These are phyloP conservation scores for Ecdyonurus torrentis DNA, from an alignment of 2,888 invertebrate genomes.

Conservation along the genomic window DNA sequence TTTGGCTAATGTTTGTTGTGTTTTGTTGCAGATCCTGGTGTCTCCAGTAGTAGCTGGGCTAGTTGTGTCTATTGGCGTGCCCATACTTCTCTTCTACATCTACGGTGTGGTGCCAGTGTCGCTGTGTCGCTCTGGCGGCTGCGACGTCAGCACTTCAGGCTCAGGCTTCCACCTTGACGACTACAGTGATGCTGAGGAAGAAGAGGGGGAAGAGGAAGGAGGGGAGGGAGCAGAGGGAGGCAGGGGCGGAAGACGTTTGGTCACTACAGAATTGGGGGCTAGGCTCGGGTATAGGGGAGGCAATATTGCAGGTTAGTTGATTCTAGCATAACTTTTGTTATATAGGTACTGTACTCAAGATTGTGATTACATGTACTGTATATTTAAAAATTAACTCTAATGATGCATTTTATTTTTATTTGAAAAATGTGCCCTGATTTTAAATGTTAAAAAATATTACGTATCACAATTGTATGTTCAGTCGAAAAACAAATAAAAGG, in stretches of 20 bases:
- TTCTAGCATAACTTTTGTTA: too few relatives aligned
- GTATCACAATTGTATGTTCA: too few relatives aligned
- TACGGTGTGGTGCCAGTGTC: conserved; percentile 84
- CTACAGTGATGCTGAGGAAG: conserved; percentile 26
- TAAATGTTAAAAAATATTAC: too few relatives aligned
- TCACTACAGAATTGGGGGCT: neutral
- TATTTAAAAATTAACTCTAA: too few relatives aligned
- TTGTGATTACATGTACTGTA: too few relatives aligned
- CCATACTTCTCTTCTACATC: conserved; percentile 72
- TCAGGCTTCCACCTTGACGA: conserved; percentile 39
- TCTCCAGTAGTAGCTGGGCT: conserved; percentile 37
- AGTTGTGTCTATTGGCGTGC: conserved; percentile 62
- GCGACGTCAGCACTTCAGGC: conserved; percentile 48
- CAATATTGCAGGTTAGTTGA: neutral
- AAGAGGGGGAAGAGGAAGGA: conserved; percentile 2
- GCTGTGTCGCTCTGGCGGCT: conserved; percentile 72
- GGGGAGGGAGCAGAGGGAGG: neutral
- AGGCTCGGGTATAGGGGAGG: conserved; percentile 2
- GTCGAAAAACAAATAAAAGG: too few relatives aligned
- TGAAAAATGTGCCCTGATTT: too few relatives aligned
- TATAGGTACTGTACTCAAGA: too few relatives aligned
- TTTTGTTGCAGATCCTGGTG: conserved; percentile 25
- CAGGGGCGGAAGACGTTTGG: neutral
- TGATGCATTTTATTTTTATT: too few relatives aligned
- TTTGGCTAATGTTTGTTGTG: too few relatives aligned